Evolutionary conservation across 1,140 invertebrate species (phyloP).

Genomic region (Polypedilum pembai): DNA sequence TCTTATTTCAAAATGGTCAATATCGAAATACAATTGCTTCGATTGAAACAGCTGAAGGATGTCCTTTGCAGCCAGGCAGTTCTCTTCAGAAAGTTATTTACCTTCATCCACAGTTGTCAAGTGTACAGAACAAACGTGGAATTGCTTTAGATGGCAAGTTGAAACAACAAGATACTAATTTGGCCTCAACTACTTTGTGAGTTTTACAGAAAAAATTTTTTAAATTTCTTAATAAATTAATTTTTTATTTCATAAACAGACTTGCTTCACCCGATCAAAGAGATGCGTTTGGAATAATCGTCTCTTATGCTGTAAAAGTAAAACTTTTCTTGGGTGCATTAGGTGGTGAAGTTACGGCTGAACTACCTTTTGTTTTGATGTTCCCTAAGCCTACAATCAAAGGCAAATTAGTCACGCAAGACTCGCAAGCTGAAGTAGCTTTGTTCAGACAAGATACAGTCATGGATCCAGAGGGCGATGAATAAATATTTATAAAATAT

Average conservation of each 20-base stretch:
- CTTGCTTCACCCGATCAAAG: conserved; percentile 70
- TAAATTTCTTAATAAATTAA: conserved; percentile 3
- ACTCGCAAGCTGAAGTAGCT: conserved; percentile 57
- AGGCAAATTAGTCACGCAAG: conserved; percentile 50
- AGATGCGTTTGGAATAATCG: conserved; percentile 82
- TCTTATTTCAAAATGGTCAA: conserved; percentile 97
- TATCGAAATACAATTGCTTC: conserved; percentile 90
- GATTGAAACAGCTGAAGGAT: conserved; percentile 82
- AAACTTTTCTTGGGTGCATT: conserved; percentile 91
- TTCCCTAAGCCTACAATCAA: conserved; percentile 73
- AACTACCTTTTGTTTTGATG: conserved; percentile 96
- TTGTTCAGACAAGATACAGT: conserved; percentile 56
- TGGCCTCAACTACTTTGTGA: conserved; percentile 95
- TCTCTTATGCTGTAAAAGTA: conserved; percentile 88
- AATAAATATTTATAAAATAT: background rate
- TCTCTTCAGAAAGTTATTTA: conserved; percentile 87
- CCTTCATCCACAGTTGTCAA: conserved; percentile 67
- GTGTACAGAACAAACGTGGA: conserved; percentile 82
- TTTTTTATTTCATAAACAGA: conserved; percentile 45
- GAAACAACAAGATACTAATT: conserved; percentile 78
- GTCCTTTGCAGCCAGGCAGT: conserved; percentile 90
- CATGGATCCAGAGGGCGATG: background rate
- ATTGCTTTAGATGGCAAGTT: conserved; percentile 91
- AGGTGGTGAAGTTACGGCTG: conserved; percentile 87
- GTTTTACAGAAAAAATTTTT: conserved; percentile 33